Conservation (phyloP, 2,113 vertebrate genomes). For the Rhinolophus ferrumequinum region DNA sequence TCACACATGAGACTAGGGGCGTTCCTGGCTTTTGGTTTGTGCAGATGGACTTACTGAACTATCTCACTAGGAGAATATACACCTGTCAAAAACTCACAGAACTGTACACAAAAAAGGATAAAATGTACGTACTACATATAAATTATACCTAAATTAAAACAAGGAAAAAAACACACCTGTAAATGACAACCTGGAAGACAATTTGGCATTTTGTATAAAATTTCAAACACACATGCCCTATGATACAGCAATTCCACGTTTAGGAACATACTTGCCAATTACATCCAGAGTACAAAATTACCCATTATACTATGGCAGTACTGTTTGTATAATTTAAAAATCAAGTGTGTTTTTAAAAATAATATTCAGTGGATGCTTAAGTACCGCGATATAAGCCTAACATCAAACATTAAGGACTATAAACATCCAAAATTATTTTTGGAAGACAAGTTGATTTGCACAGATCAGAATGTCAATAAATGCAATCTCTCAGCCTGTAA, state of each 20-base stretch:
- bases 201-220: neutral
- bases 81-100: slow-evolving; percentile 2
- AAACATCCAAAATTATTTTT: slow-evolving; percentile 20
- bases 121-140: neutral
- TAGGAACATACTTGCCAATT: neutral
- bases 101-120: neutral
- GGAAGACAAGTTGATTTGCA: neutral
- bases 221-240: neutral
- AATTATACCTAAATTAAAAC: slow-evolving; percentile 23
- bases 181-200: slow-evolving; percentile 13
- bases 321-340: neutral
- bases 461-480: neutral
- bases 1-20: neutral
- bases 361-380: neutral
- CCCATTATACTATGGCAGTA: neutral
- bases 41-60: neutral
- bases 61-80: neutral
- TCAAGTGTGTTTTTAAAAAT: neutral
- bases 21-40: neutral
- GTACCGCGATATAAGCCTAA: neutral
- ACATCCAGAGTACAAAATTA: neutral
- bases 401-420: neutral
- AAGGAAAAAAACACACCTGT: neutral
- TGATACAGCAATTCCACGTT: neutral
- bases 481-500: neutral